These are phyloP conservation scores for Ammospiza caudacuta DNA, from an alignment of 2,113 vertebrate genomes.

Conservation along the genomic window DNA sequence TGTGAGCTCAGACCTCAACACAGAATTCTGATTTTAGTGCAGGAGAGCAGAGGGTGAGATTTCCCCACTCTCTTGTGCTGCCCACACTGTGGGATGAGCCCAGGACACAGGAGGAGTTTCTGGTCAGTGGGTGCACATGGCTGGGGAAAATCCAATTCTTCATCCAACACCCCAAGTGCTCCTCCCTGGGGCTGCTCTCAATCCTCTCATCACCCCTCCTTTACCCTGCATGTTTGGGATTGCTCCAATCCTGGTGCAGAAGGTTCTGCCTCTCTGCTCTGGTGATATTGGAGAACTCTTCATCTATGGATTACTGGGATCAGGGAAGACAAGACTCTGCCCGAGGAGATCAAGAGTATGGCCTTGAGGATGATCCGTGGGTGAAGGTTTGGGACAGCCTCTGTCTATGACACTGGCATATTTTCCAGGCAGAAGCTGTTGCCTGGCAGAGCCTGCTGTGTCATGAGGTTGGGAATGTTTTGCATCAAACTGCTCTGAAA, in stretches of 20 bases:
- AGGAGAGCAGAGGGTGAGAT: too few species aligned
- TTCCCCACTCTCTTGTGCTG: too few species aligned
- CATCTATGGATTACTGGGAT: neutral
- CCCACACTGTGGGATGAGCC: accelerated
- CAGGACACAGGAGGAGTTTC: neutral
- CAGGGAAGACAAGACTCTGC: neutral
- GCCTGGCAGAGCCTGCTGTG: neutral
- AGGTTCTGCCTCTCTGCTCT: neutral
- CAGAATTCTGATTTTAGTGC: neutral
- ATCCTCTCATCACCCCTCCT: neutral
- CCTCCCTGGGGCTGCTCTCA: neutral
- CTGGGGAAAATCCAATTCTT: accelerated
- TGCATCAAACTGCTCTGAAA: too few species aligned
- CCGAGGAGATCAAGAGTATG: neutral
- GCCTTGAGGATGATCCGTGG: accelerated
- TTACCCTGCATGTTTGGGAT: too few species aligned
- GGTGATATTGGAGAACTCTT: neutral
- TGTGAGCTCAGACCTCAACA: neutral
- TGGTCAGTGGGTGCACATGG: too few species aligned
- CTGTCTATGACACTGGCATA: too few species aligned
- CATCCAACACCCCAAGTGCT: neutral
- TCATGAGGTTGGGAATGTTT: too few species aligned
- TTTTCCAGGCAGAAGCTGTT: neutral
- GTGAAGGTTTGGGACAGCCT: neutral
- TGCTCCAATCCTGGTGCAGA: too few species aligned